Evolutionary conservation across 2,797 vertebrate species (phyloP), one percentile per base, ranked within the genome.

Genomic region (Argya squamiceps): DNA sequence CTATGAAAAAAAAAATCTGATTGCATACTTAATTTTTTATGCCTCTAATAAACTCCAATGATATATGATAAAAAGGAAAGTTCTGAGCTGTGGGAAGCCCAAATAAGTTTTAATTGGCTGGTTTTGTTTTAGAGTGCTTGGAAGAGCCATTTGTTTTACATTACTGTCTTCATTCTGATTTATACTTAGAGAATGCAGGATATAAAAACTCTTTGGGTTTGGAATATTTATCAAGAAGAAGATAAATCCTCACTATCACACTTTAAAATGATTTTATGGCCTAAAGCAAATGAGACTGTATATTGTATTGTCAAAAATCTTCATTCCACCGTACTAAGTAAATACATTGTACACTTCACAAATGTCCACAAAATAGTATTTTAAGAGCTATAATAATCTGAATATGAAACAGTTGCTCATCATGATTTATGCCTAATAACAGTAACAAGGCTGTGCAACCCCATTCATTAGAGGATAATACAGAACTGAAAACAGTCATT

Each of bases 401-500:
- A 46, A 62, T 82, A 6, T 30, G 22, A 36, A 93, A 75, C n/a
- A 75, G 64, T 92, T 84, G 59, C 11, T 84, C 6, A 71, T 69
- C 26, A 17, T 1, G 3, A 78, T 92, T 92, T 92, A 78, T 70
- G 39, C 52, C 59, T 93, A 81, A 86, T 53, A 94, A 44, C 59
- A 94, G 74, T 27, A 89, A 73, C 55, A 91, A 88, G 37, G 15
- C 55, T 86, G 46, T 68, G n/a, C 39, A 95, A 11, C 15, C 16
- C 43, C 37, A 63, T 82, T 93, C 70, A 86, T 79, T 93, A 92
- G 39, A 79, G 44, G 10, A 46, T 81, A 94, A 53, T 30, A 84
- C 86, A 96, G 67, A n/a, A 70, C 55, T 69, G 74, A 88, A 96
- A 94, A 86, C 55, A 86, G 62, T 89, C 80, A 94, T 95, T 92